Base-by-base conservation (phyloP, 2,113 vertebrate species). In the Dipodomys ordii region DNA sequence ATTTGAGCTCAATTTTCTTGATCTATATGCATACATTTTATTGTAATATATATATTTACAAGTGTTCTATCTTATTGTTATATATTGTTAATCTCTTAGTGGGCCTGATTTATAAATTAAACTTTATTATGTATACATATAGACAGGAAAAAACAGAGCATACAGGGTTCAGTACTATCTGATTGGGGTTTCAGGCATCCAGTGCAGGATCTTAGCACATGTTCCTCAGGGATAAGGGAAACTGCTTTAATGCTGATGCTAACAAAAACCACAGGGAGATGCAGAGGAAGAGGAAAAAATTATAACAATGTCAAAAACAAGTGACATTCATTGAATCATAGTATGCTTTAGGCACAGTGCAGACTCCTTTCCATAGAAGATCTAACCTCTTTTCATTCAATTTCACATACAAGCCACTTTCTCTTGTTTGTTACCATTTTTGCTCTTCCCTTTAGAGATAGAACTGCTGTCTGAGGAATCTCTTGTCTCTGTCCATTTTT, bases 361-460 rank as follows among this genome's bases (percentile, higher is more conserved):
- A 87, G 64, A 87, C 60, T 72, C 67, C 28, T 87, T 62, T 18
- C 73, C 22, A 30, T 19, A 44, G 68, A 53, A 30, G 16, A 80
- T 35, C 65, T 68, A 62, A 78, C 46, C 73, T 95, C 20, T 71
- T 83, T 44, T 68, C n/a, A 65, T 23, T 30, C 7, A 32, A 9
- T 25, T 87, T 12, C 90, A 83, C 16, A 81, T 27, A 23, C 9
- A 73, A 93, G 30, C 20, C 73, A 92, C 9, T 32, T 95, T 60
- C 65, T 79, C n/a, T 78, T 49, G 8, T 12, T 35, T 80, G 57
- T 81, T 84, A 90, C n/a, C 16, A 60, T 71, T 84, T 86, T 53
- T 77, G 72, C 25, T 81, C 62, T 81, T 94, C 53, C 53, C 32
- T 94, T 78, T 68, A 80, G 68, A 72, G 80, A 88, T 82, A 96